Evolutionary conservation across 2,888 invertebrate genomes (phyloP).

Genomic region (Erebia palarica): DNA sequence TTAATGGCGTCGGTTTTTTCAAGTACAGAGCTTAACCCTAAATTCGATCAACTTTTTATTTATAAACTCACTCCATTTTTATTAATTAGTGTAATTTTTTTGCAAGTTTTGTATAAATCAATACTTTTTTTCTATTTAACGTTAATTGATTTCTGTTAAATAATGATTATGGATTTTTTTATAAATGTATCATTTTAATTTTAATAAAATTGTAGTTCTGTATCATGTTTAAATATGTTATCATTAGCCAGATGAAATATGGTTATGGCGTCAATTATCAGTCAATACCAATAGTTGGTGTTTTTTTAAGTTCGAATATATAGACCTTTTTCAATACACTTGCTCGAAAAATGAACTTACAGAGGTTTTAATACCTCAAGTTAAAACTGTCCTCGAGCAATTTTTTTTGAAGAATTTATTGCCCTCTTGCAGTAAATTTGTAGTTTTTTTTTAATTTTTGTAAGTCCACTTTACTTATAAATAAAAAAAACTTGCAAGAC

Average conservation of each 20-base stretch:
- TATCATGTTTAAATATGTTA: constrained; percentile 9
- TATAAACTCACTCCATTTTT: constrained; percentile 20
- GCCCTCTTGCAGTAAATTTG: no score
- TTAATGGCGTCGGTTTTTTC: not conserved
- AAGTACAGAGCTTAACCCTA: not conserved
- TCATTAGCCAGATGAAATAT: constrained; percentile 12
- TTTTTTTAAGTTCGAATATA: no score
- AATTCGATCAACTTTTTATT: constrained; percentile 17
- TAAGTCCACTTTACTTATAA: no score
- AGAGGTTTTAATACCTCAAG: no score
- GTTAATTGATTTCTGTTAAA: constrained; percentile 33
- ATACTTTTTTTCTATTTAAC: constrained; percentile 10
- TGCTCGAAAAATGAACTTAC: no score
- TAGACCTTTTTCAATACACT: no score
- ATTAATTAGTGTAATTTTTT: constrained; percentile 41
- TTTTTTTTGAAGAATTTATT: no score
- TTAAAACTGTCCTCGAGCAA: no score
- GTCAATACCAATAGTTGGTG: no score
- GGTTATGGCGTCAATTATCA: no score
- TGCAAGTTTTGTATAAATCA: not conserved
- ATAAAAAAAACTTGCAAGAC: no score
- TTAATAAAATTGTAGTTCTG: not conserved
- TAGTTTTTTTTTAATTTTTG: no score
- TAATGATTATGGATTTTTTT: constrained; percentile 36
- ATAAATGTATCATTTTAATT: constrained; percentile 20